Conservation (phyloP, 2,888 invertebrate species). For the Scelioninae gen. 1 region DNA sequence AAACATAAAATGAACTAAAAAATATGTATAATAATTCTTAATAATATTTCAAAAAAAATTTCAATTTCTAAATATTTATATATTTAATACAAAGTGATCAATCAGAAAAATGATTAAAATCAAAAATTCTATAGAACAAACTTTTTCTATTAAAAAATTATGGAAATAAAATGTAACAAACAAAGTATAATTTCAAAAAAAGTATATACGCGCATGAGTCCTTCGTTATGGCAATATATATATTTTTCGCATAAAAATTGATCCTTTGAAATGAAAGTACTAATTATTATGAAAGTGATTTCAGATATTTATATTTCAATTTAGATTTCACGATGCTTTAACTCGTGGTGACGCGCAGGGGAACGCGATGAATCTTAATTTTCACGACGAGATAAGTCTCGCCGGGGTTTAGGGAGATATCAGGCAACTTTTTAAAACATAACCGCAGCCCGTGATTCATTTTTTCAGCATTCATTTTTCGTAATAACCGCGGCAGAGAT, state of each 20-base stretch:
- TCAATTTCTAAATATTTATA: neutral
- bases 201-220: too few species aligned
- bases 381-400: conserved; percentile 23
- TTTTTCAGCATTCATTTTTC: conserved; percentile 40
- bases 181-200: too few species aligned
- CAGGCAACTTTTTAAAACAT: conserved; percentile 38
- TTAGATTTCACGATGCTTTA: conserved; percentile 22
- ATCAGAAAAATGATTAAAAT: too few species aligned
- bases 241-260: too few species aligned
- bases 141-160: too few species aligned
- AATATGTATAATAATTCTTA: too few species aligned
- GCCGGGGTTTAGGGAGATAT: neutral
- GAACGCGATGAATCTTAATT: conserved; percentile 47
- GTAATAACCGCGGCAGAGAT: conserved; percentile 19
- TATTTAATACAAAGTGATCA: conserved; percentile 2
- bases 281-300: conserved; percentile 29
- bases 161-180: too few species aligned
- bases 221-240: too few species aligned
- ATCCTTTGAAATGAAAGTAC: neutral
- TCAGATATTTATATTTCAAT: conserved; percentile 46
- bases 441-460: conserved; percentile 26
- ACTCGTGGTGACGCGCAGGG: neutral
- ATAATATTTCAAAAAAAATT: neutral
- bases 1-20: too few species aligned
- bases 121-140: too few species aligned